phyloP scores from a whole-genome alignment of 2,113 vertebrate species.

The Zeus faber region DNA sequence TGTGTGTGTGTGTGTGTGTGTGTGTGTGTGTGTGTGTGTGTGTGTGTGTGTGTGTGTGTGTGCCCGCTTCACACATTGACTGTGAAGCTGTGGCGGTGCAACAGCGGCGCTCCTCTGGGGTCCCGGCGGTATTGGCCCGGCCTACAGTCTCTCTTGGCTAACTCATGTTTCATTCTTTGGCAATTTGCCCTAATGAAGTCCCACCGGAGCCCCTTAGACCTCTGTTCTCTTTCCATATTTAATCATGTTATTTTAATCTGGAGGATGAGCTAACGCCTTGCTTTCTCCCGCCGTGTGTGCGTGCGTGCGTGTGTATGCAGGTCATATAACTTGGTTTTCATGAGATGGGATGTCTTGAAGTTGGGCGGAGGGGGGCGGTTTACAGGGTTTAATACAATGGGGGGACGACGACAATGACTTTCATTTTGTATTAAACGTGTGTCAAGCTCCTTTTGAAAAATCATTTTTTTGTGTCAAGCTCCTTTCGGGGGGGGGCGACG shows the following conservation, averaged over 20 bases:
- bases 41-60: slow-evolving; percentile 8
- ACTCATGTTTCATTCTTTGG: slow-evolving; percentile 99
- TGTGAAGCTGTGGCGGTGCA: slow-evolving; percentile 55
- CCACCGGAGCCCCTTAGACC: slow-evolving; percentile 91
- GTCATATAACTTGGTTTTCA: slow-evolving; percentile 71
- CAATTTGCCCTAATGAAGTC: slow-evolving; percentile 99
- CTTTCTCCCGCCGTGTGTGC: slow-evolving; percentile 48
- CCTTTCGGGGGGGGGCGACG: too few relatives aligned
- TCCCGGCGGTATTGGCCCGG: slow-evolving; percentile 84
- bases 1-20: slow-evolving; percentile 23
- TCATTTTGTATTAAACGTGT: too few relatives aligned
- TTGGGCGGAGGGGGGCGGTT: slow-evolving; percentile 16
- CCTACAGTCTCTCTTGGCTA: slow-evolving; percentile 91
- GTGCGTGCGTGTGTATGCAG: slow-evolving; percentile 38
- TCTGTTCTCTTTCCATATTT: slow-evolving; percentile 92
- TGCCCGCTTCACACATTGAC: background rate
- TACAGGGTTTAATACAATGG: slow-evolving; percentile 58
- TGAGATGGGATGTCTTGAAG: slow-evolving; percentile 63
- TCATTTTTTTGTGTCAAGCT: too few relatives aligned
- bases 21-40: slow-evolving; percentile 78
- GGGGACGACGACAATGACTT: slow-evolving; percentile 52
- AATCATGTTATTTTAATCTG: slow-evolving; percentile 92
- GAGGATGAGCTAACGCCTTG: slow-evolving; percentile 76
- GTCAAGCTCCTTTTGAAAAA: slow-evolving; percentile 44
- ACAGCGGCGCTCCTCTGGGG: slow-evolving; percentile 71